Conservation (phyloP, 2,113 vertebrate genomes). For the Pollimyrus isidori region DNA sequence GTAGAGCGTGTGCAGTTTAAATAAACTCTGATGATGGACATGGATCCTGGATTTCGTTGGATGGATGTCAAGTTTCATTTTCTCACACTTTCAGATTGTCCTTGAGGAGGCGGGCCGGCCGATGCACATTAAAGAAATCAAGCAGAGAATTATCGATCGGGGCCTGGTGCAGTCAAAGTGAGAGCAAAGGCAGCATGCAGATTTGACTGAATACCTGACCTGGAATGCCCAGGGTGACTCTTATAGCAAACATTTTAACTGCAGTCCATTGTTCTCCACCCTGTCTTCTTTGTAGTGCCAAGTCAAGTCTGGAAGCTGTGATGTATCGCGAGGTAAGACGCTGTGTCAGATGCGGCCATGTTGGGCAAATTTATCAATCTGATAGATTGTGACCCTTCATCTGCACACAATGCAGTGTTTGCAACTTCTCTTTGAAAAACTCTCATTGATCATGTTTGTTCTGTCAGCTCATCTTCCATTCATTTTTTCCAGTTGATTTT, state of each 20-base stretch:
- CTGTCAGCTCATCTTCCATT: not conserved
- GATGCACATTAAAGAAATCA: conserved; percentile 75
- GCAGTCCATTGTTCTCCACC: not conserved
- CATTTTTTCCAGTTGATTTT: conserved; percentile 11
- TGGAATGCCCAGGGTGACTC: not conserved
- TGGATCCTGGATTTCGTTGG: not conserved
- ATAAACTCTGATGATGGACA: not conserved
- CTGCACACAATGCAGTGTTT: not conserved
- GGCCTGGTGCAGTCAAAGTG: conserved; percentile 73
- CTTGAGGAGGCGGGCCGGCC: conserved; percentile 66
- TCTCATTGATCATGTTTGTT: not conserved
- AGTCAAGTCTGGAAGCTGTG: conserved; percentile 70
- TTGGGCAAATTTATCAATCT: not conserved
- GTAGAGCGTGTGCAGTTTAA: not conserved
- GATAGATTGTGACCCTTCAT: not conserved
- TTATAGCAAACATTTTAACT: not conserved
- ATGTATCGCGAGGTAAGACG: conserved; percentile 70
- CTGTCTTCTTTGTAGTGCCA: conserved; percentile 51
- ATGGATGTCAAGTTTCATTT: not conserved
- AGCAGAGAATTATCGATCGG: conserved; percentile 66
- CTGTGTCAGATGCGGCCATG: not conserved
- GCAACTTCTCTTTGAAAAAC: not conserved
- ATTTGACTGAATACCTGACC: not conserved
- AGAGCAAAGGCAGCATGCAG: not conserved
- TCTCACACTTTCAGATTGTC: conserved; percentile 52